Evolutionary conservation across 2,888 invertebrate species (phyloP), one percentile per base, ranked within the genome.

Genomic region (Melangyna quadrimaculata): DNA sequence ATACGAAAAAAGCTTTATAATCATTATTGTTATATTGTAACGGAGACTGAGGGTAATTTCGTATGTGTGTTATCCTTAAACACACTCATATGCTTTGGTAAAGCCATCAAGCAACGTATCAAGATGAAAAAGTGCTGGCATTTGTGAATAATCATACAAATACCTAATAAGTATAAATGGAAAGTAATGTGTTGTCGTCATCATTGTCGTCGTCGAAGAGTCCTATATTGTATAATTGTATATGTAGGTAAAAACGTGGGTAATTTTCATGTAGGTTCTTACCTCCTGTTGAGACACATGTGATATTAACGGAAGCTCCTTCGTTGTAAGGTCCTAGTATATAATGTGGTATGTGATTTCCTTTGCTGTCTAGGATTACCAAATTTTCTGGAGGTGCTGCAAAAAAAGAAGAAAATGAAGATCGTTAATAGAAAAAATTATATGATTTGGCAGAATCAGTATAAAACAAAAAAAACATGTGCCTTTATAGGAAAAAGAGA

Each of bases 251-350:
- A 12, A 35, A 5, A 37, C n/a, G n/a, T 48, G 12, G 3, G 2
- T 48, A 45, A 10, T 45, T n/a, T n/a, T n/a, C n/a, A n/a, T n/a
- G 5, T 57, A 59, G 67, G 4, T 53, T 90, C 94, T 94, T 94
- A 97, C 97, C 97, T 93, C 97, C 97, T 88, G 95, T 95, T 83
- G 96, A 96, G 88, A 97, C 96, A 92, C 97, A 97, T 88, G 96
- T 95, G 87, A 97, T 95, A 90, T 96, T 95, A 84, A 97, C 94
- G 40, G 95, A 95, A 78, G 96, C 94, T 61, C 97, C 97, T 91
- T 97, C 96, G 91, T 95, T 96, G 93, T 96, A 97, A 10, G 97
- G 97, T 9, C 97, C 97, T 87, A 97, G 94, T 87, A 95, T 95
- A 89, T 96, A 95, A 90, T 95, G 94, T 55, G 95, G 95, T 89